Conservation (phyloP, 2,888 invertebrate genomes). For the Calliopum simillimum region DNA sequence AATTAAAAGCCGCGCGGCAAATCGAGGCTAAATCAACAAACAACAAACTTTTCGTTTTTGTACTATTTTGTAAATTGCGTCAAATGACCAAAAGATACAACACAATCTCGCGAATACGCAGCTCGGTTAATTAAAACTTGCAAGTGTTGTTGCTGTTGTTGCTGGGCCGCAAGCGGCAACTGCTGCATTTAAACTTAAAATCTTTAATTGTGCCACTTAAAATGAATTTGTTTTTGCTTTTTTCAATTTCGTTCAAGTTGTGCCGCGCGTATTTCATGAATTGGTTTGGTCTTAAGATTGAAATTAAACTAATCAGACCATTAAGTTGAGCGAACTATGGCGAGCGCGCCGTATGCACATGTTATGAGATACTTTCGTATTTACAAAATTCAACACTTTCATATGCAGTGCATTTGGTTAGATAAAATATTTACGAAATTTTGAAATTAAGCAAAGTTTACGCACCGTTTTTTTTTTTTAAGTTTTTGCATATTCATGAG, state of each 20-base stretch:
- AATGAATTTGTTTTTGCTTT: not conserved
- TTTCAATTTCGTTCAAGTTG: not conserved
- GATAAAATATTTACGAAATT: no score
- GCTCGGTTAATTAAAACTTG: constrained; percentile 51
- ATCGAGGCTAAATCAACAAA: not conserved
- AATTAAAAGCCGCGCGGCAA: constrained; percentile 13
- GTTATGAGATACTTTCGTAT: constrained; percentile 14
- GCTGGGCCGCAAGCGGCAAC: constrained; percentile 2
- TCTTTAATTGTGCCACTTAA: not conserved
- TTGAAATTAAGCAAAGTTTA: no score
- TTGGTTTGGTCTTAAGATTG: constrained; percentile 23
- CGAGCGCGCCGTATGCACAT: not conserved
- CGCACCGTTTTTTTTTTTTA: no score
- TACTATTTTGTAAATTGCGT: constrained; percentile 20
- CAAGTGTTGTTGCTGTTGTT: no score
- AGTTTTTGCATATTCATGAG: no score
- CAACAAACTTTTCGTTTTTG: constrained; percentile 10
- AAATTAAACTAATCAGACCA: constrained; percentile 56
- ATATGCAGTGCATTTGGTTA: no score
- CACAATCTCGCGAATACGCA: not conserved
- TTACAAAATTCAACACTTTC: not conserved
- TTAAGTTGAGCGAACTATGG: constrained; percentile 56
- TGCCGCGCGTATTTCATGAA: constrained; percentile 3
- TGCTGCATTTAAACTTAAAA: constrained; percentile 44
- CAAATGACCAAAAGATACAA: constrained; percentile 12